Conservation (phyloP, 2,888 invertebrate genomes). For the Sclerodermus sp. region DNA sequence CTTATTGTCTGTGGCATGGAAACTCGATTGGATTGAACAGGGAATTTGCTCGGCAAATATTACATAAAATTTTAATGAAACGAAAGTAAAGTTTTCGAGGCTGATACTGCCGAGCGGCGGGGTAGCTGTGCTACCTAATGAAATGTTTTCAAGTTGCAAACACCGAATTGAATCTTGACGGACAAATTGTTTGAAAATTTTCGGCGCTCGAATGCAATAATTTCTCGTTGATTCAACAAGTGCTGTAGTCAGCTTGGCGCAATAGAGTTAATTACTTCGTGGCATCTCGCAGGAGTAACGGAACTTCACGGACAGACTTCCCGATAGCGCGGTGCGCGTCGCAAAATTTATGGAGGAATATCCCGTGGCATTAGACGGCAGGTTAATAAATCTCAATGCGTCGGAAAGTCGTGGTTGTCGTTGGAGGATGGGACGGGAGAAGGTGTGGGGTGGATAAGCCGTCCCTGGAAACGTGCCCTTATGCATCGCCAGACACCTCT, state of each 20-base stretch:
- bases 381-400: conserved; percentile 25
- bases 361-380: background rate
- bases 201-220: background rate
- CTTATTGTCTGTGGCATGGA: conserved; percentile 26
- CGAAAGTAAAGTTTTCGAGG: conserved; percentile 15
- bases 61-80: conserved; percentile 36
- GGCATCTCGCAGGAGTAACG: too few relatives aligned
- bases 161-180: too few relatives aligned
- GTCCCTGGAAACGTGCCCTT: conserved; percentile 25
- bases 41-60: conserved; percentile 33
- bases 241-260: too few relatives aligned
- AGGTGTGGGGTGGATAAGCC: conserved; percentile 15
- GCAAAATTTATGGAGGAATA: too few relatives aligned
- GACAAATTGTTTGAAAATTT: too few relatives aligned
- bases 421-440: conserved; percentile 1
- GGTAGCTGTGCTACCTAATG: too few relatives aligned
- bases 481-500: conserved; percentile 29
- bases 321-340: too few relatives aligned
- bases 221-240: conserved; percentile 1
- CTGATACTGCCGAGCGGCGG: background rate
- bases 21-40: conserved; percentile 27
- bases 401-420: background rate
- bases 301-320: too few relatives aligned
- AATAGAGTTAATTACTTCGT: too few relatives aligned
- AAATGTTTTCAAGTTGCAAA: too few relatives aligned